A percentile compares a stretch with the other conserved stretches of the same genome.
These are phyloP conservation scores for Entelurus aequoreus DNA, from an alignment of 2,113 vertebrate species.

Conservation along the genomic window DNA sequence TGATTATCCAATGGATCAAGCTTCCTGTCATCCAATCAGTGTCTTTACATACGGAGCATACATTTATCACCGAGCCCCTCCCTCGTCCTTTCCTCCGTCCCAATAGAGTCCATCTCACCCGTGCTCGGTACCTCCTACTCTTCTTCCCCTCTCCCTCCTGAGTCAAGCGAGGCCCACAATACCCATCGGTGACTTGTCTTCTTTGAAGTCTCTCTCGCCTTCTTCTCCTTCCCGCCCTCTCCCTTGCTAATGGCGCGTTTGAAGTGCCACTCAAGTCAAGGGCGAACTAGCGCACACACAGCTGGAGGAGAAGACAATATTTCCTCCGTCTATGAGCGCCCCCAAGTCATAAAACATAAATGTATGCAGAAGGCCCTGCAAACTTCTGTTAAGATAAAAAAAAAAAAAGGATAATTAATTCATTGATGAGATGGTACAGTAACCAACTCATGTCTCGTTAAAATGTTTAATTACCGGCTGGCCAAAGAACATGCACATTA, in stretches of 20 bases:
- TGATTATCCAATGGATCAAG: background rate
- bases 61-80: conserved; percentile 9
- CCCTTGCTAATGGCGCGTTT: conserved; percentile 53
- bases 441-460: conserved; percentile 1
- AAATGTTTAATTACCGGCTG: background rate
- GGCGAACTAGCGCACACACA: conserved; percentile 49
- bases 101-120: background rate
- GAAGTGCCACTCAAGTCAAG: conserved; percentile 69
- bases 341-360: conserved; percentile 6
- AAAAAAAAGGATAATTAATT: background rate
- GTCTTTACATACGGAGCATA: conserved; percentile 2
- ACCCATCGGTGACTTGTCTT: conserved; percentile 50
- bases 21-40: conserved; percentile 4
- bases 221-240: conserved; percentile 20
- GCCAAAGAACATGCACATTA: conserved; percentile 3
- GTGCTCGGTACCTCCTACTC: conserved; percentile 2
- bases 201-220: conserved; percentile 47
- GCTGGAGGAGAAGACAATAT: conserved; percentile 28
- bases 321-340: conserved; percentile 10
- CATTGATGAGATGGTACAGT: background rate
- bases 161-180: conserved; percentile 40
- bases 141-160: conserved; percentile 31
- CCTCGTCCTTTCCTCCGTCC: conserved; percentile 14
- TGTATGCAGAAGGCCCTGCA: background rate
- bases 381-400: background rate